Evolutionary conservation across 2,797 vertebrate genomes (phyloP).

Genomic region (Tapera naevia): DNA sequence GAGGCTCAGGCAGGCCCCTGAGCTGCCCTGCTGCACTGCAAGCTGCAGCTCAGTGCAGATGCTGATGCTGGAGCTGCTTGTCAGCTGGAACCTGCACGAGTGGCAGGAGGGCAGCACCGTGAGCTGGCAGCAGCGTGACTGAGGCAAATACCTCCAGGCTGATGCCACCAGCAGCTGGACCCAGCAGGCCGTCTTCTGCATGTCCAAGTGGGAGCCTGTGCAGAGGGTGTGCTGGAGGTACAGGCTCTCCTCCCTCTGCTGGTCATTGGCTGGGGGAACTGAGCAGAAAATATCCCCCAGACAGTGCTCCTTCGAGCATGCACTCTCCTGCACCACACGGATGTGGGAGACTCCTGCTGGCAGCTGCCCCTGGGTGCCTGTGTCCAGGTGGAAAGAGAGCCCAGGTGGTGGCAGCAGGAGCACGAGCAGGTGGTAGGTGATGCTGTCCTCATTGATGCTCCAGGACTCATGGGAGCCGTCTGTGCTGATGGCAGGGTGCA

Average conservation of each 20-base stretch:
- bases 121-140: not conserved
- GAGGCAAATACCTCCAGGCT: not conserved
- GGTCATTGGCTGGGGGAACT: not conserved
- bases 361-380: not conserved
- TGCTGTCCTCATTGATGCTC: not conserved
- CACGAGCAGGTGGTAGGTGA: not conserved
- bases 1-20: not conserved
- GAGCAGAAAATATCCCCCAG: not conserved
- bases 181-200: not conserved
- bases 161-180: not conserved
- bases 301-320: not conserved
- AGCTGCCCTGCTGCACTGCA: not conserved
- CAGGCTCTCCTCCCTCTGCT: not conserved
- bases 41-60: not conserved
- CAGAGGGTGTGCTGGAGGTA: not conserved
- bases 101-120: not conserved
- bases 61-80: not conserved
- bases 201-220: not conserved
- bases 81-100: not conserved
- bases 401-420: not conserved
- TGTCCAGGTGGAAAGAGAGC: not conserved
- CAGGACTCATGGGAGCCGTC: not conserved
- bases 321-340: not conserved
- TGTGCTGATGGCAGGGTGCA: not conserved
- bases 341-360: not conserved